Evolutionary conservation across 1,140 invertebrate species (phyloP), one percentile per base, ranked within the genome.

Genomic region (Homalodisca vitripennis): DNA sequence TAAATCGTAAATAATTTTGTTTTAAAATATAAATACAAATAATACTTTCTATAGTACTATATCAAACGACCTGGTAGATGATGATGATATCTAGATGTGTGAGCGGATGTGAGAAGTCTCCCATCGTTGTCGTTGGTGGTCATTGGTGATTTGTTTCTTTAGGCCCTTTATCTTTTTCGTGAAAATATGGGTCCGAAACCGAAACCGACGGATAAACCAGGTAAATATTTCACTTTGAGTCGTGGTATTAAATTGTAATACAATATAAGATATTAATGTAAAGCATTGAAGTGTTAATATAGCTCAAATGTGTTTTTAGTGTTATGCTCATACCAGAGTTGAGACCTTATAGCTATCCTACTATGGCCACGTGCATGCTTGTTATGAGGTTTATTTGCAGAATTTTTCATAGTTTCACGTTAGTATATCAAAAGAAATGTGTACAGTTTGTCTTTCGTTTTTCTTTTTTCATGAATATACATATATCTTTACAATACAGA

Each of bases 131-230:
- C n/a, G n/a, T n/a, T n/a, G n/a, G n/a, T n/a, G n/a, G n/a, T n/a
- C n/a, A n/a, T n/a, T n/a, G n/a, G n/a, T n/a, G n/a, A n/a, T n/a
- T n/a, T n/a, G n/a, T n/a, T n/a, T n/a, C n/a, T n/a, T n/a, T n/a
- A 20, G 3, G 6, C 22, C 6, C 3, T 22, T 12, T 51, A 14
- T 51, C 48, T 51, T 51, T 22, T 14, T 60, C 55, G 14, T 30
- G 55, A 27, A 41, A 85, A 86, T 81, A 88, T 88, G 87, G 85
- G 86, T 79, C 86, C 86, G 69, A 88, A 88, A 81, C 82, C 85
- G 76, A 85, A 85, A 74, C 78, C 84, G 51, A 82, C 84, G 75
- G 86, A 87, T 68, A 87, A 88, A 80, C 77, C 86, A 81, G 85
- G 86, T 88, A 84, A 80, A 80, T 57, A 66, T 70, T 71, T 71